phyloP scores from a whole-genome alignment of 2,113 vertebrate genomes.

The Microcebus ravelobensis region DNA sequence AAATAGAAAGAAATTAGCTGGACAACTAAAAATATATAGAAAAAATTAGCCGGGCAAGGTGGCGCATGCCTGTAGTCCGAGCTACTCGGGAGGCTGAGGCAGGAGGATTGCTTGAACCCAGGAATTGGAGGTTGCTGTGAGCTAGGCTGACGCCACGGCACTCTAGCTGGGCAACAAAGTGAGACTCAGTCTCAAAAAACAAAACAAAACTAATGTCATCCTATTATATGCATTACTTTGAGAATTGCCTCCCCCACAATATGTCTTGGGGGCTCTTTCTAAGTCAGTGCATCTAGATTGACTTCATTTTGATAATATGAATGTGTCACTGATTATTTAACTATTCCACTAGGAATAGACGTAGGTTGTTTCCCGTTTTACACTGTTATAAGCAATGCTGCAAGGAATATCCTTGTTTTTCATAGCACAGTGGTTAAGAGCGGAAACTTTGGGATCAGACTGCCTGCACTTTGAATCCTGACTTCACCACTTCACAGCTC shows the following conservation, averaged over 20 bases:
- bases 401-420: background rate
- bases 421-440: background rate
- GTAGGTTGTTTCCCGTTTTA: background rate
- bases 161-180: no score
- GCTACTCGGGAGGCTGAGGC: no score
- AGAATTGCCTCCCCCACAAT: background rate
- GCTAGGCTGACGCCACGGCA: no score
- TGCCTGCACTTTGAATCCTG: background rate
- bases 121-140: no score
- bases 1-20: no score
- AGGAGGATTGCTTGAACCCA: no score
- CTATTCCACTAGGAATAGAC: background rate
- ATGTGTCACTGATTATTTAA: background rate
- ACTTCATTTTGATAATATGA: background rate
- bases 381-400: background rate
- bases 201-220: background rate
- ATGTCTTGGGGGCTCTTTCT: background rate
- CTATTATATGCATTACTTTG: background rate
- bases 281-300: background rate
- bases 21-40: no score
- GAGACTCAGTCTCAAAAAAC: no score
- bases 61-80: no score
- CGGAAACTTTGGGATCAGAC: background rate
- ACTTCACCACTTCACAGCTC: background rate
- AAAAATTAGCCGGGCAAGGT: no score